Percentiles rank a stretch among this genome's conserved stretches.
phyloP scores from a whole-genome alignment of 2,888 invertebrate species.

The Petrolisthes manimaculis region DNA sequence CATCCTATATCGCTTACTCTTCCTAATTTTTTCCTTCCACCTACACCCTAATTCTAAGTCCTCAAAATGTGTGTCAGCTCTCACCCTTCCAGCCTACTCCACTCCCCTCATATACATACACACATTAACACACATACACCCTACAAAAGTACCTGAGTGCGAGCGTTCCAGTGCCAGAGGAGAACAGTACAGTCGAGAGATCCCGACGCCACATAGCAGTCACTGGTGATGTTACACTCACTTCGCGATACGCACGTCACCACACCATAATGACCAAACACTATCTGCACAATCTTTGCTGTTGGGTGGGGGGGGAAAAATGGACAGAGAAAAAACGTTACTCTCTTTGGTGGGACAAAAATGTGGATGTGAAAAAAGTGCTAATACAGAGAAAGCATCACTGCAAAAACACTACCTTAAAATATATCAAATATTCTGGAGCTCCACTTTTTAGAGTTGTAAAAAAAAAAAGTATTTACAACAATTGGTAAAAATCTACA shows the following conservation, averaged over 20 bases:
- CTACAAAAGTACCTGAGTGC: conserved; percentile 77
- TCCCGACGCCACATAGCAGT: conserved; percentile 98
- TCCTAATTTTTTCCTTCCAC: no score
- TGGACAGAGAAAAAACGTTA: background rate
- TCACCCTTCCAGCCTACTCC: no score
- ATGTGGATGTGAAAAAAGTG: background rate
- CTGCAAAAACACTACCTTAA: background rate
- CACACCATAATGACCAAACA: conserved; percentile 98
- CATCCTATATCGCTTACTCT: no score
- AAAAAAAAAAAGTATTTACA: no score
- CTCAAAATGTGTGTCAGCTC: no score
- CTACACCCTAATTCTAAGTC: no score
- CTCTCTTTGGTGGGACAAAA: background rate
- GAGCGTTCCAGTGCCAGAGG: conserved; percentile 98
- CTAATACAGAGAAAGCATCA: background rate
- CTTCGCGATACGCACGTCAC: conserved; percentile 97
- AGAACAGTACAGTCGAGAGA: conserved; percentile 98
- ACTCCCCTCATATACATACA: no score
- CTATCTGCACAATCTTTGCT: conserved; percentile 98
- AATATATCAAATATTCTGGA: background rate
- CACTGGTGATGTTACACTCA: conserved; percentile 98
- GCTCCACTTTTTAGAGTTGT: no score
- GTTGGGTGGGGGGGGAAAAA: conserved; percentile 65
- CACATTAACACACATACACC: background rate
- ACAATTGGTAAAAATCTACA: no score